Evolutionary conservation across 2,888 invertebrate genomes (phyloP).

Genomic region (Nasonia oneida): DNA sequence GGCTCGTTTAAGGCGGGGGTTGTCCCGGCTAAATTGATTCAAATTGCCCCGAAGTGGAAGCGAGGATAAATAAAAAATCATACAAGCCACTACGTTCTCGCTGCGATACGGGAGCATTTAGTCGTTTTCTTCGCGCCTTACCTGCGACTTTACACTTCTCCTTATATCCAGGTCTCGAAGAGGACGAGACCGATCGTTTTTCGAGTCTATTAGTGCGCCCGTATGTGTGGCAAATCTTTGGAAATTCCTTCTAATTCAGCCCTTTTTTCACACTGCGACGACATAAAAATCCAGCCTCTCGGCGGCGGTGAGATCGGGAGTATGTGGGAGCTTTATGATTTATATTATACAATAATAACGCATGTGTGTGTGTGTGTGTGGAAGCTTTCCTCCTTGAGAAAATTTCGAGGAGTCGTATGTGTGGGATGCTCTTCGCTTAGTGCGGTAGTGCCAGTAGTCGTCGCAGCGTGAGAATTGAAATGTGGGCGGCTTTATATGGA

Average conservation of each 20-base stretch:
- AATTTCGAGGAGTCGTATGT: slow-evolving; percentile 37
- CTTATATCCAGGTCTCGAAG: neutral
- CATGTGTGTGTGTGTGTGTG: too few relatives aligned
- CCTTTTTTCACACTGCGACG: slow-evolving; percentile 30
- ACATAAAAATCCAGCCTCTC: slow-evolving; percentile 15
- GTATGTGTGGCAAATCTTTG: slow-evolving; percentile 48
- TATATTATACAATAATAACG: neutral
- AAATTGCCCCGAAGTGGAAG: slow-evolving; percentile 71
- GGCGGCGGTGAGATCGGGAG: neutral
- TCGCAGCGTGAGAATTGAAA: slow-evolving; percentile 15
- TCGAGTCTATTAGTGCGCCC: slow-evolving; percentile 55
- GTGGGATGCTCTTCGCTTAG: slow-evolving; percentile 15
- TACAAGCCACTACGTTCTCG: neutral
- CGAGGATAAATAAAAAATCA: slow-evolving; percentile 63
- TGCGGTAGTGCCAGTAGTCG: neutral
- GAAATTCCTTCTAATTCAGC: slow-evolving; percentile 42
- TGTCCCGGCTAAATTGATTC: slow-evolving; percentile 76
- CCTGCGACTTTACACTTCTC: slow-evolving; percentile 68
- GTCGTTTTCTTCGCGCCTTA: slow-evolving; percentile 65
- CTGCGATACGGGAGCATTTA: slow-evolving; percentile 77
- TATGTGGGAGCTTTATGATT: slow-evolving; percentile 53
- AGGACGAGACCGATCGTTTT: neutral
- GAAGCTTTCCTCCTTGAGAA: slow-evolving; percentile 32
- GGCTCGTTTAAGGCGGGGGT: slow-evolving; percentile 75
- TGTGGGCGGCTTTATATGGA: slow-evolving; percentile 11